Conservation (phyloP, 2,888 invertebrate genomes). For the Deroplatys truncata region DNA sequence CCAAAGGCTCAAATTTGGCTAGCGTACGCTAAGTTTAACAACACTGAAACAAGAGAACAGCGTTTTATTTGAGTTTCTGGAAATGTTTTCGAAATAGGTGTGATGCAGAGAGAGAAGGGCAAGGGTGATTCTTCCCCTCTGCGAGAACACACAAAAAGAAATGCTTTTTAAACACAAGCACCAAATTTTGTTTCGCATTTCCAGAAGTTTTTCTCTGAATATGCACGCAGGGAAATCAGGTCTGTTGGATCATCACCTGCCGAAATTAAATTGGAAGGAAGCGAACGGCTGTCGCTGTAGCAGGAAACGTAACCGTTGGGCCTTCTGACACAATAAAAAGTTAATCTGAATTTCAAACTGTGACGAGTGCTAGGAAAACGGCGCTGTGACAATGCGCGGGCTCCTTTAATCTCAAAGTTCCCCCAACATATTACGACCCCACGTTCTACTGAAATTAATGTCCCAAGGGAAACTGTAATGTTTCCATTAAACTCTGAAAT, state of each 20-base stretch:
- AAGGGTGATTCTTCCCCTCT: too few species aligned
- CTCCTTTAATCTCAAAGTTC: neutral
- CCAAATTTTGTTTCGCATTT: neutral
- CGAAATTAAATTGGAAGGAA: neutral
- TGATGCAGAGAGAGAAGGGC: too few species aligned
- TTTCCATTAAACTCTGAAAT: neutral
- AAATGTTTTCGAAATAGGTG: too few species aligned
- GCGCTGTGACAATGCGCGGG: neutral
- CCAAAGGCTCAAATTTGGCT: too few species aligned
- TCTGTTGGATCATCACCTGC: neutral
- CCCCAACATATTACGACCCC: neutral
- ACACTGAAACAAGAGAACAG: too few species aligned
- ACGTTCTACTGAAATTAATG: neutral
- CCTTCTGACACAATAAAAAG: neutral
- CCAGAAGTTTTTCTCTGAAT: neutral
- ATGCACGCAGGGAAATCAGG: neutral
- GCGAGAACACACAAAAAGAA: too few species aligned
- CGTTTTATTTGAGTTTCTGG: too few species aligned
- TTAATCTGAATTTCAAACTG: neutral
- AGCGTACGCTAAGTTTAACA: too few species aligned
- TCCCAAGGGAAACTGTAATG: neutral
- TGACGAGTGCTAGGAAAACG: neutral
- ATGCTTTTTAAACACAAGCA: too few species aligned
- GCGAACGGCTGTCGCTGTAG: too few species aligned
- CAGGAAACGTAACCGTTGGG: neutral